phyloP scores from a whole-genome alignment of 2,888 invertebrate species.

The Drosophila eohydei region DNA sequence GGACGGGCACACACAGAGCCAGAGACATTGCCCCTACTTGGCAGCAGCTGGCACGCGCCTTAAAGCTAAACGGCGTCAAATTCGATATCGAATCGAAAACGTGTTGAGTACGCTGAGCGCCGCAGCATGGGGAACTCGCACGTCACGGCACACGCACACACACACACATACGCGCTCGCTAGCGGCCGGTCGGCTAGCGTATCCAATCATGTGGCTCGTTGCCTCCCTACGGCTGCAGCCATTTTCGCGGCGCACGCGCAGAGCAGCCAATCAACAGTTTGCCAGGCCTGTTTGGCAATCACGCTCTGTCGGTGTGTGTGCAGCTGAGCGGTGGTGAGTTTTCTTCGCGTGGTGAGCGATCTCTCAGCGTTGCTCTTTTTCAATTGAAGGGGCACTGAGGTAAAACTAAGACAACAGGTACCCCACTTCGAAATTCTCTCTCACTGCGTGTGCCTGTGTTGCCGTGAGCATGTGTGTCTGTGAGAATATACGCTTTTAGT shows the following conservation, averaged over 20 bases:
- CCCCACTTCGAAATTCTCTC: conserved; percentile 44
- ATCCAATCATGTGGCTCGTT: conserved; percentile 80
- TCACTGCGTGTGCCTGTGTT: neutral
- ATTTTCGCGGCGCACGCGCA: conserved; percentile 85
- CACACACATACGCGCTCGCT: conserved; percentile 6
- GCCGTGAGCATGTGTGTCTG: conserved; percentile 1
- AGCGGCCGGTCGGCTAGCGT: conserved; percentile 48
- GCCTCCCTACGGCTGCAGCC: conserved; percentile 84
- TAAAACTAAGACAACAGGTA: conserved; percentile 79
- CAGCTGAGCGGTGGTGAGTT: conserved; percentile 50
- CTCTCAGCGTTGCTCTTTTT: conserved; percentile 21
- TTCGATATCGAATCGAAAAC: conserved; percentile 65
- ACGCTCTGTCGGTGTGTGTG: conserved; percentile 9
- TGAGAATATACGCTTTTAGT: conserved; percentile 39
- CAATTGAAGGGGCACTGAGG: conserved; percentile 50
- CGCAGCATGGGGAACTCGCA: conserved; percentile 60
- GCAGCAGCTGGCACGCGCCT: conserved; percentile 72
- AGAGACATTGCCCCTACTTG: conserved; percentile 64
- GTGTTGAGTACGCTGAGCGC: conserved; percentile 31
- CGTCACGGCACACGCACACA: conserved; percentile 45
- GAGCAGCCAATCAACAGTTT: conserved; percentile 84
- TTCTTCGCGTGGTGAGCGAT: conserved; percentile 18
- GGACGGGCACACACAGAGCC: conserved; percentile 18
- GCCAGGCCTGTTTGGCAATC: conserved; percentile 70
- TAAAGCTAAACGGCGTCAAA: conserved; percentile 48